Percentiles rank a stretch among this genome's conserved stretches.
Conservation (phyloP, 2,113 vertebrate genomes). For the Antechinus stuartii region DNA sequence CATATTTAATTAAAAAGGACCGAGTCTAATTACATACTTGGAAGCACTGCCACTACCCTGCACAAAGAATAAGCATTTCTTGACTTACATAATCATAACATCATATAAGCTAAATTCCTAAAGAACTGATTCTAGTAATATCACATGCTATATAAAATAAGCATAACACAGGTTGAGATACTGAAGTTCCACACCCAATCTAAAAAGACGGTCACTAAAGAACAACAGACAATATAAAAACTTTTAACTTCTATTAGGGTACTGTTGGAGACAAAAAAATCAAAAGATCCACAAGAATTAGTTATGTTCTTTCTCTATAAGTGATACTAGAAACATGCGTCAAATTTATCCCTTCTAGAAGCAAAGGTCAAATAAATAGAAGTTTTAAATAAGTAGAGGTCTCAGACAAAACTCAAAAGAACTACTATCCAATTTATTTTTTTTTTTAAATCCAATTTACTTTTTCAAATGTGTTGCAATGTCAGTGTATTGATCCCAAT, state of each 20-base stretch:
- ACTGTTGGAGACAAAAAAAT: not conserved
- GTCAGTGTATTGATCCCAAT: not conserved
- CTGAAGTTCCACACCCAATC: not conserved
- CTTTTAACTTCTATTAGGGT: not conserved
- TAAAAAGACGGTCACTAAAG: not conserved
- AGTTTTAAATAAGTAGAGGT: not conserved
- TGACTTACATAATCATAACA: not conserved
- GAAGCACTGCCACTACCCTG: not conserved
- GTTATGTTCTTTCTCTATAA: not conserved
- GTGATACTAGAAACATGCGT: not conserved
- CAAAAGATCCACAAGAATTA: not conserved
- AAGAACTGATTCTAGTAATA: not conserved
- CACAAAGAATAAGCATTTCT: not conserved
- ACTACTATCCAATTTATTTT: not conserved
- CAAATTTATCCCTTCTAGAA: not conserved
- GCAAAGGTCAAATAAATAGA: conserved; percentile 5
- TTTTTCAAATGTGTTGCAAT: not conserved
- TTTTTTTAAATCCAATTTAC: not conserved
- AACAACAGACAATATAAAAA: not conserved
- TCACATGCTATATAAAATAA: not conserved
- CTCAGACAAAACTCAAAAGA: conserved; percentile 8
- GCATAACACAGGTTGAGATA: not conserved
- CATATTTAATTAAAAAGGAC: not conserved
- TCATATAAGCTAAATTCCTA: not conserved
- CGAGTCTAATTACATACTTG: not conserved